Base-by-base conservation (phyloP, 2,888 invertebrate species). In the Lasioglossum lativentre region DNA sequence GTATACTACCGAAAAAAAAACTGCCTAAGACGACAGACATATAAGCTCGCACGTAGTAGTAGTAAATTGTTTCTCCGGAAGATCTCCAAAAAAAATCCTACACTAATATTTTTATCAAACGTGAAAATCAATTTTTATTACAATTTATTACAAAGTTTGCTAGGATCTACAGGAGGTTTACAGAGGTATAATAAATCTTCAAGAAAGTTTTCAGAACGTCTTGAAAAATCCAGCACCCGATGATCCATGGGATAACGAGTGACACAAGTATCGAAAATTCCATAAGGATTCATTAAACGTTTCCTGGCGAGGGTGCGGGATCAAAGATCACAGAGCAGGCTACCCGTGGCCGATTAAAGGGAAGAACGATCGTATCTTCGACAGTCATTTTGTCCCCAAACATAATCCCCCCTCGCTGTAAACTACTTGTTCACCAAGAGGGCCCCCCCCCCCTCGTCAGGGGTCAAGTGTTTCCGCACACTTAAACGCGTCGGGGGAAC, bases 391-490 rank as follows among this genome's bases (percentile, higher is more conserved):
- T 87, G 82, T 83, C 78, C 88, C 84, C 83, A 82, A 84, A 85
- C 81, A 75, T 80, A 83, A 86, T 89, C 89, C 87, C 87, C 86
- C 78, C 85, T 86, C 68, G 77, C 82, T 84, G 86, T 89, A 81
- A 88, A 84, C 88, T 88, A 85, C 87, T 90, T 47, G 78, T 75
- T 38, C 78, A 56, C 47, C 78, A 63, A 30, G 16, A 42, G 47
- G 75, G 74, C n/a, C n/a, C n/a, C n/a, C n/a, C n/a, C 82, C 75
- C 79, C 78, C 68, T 30, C 66, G 30, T 74, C 75, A 75, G 80
- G 90, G 93, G 93, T 93, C 93, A 93, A 93, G 93, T 93, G 92
- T 83, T 89, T 90, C 87, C 90, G 89, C 87, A 87, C 89, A 89
- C 91, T 91, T 90, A 89, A 93, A 91, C 87, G 91, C 88, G 83